A percentile compares a stretch with the other conserved stretches of the same genome.
phyloP scores from a whole-genome alignment of 1,140 invertebrate species.

The Drosophila trapezifrons region DNA sequence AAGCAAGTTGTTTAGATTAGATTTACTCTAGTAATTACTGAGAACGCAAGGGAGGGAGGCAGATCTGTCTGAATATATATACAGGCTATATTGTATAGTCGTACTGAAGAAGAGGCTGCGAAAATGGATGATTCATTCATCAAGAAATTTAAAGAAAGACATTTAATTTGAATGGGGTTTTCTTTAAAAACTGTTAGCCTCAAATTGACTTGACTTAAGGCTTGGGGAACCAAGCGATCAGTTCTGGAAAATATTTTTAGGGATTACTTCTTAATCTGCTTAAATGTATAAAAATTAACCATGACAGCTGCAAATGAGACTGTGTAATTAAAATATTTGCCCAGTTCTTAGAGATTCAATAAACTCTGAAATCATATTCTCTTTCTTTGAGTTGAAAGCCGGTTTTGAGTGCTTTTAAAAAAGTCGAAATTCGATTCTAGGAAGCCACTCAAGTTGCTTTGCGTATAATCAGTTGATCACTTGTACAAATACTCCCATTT shows the following conservation, averaged over 20 bases:
- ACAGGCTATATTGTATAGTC: not conserved
- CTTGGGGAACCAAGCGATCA: not conserved
- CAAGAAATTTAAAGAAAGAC: not conserved
- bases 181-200: not conserved
- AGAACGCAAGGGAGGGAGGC: too few relatives aligned
- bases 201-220: not conserved
- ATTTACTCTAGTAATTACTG: slow-evolving; percentile 32
- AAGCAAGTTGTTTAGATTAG: slow-evolving; percentile 25
- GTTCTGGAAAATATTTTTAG: not conserved
- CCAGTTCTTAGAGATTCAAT: not conserved
- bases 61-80: slow-evolving; percentile 4
- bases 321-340: slow-evolving; percentile 5
- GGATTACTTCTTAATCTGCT: not conserved
- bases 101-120: not conserved
- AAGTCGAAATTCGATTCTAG: slow-evolving; percentile 26
- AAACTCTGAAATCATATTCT: slow-evolving; percentile 3
- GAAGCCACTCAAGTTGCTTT: slow-evolving; percentile 32
- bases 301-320: not conserved
- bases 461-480: slow-evolving; percentile 12
- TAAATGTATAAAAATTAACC: not conserved
- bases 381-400: slow-evolving; percentile 1
- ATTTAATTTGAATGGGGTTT: not conserved
- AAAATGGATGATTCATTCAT: not conserved
- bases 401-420: slow-evolving; percentile 1
- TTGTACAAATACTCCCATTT: slow-evolving; percentile 38